phyloP scores from a whole-genome alignment of 2,113 vertebrate genomes.

The Sceloporus undulatus region DNA sequence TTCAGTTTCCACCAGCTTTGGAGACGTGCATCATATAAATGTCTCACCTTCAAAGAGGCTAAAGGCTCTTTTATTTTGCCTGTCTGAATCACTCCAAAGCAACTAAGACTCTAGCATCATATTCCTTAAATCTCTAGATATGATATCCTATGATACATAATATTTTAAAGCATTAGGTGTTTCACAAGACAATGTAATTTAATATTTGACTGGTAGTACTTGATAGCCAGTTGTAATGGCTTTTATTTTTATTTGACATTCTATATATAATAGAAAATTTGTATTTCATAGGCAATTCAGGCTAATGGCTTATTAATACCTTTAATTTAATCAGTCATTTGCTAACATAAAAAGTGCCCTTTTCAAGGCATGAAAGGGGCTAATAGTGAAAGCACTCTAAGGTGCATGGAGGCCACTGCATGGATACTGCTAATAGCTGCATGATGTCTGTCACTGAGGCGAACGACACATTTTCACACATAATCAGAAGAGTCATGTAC shows the following conservation, averaged over 20 bases:
- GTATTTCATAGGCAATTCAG: not conserved
- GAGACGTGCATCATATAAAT: too few relatives aligned
- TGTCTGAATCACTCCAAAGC: too few relatives aligned
- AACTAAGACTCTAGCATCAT: not conserved
- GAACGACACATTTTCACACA: not conserved
- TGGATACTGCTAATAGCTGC: not conserved
- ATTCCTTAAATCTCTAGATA: not conserved
- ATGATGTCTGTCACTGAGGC: not conserved
- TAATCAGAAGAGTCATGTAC: not conserved
- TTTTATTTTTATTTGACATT: not conserved
- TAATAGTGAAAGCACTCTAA: not conserved
- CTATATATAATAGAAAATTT: not conserved
- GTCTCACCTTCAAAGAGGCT: too few relatives aligned
- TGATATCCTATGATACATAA: not conserved
- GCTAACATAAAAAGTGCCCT: not conserved
- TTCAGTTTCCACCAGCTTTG: too few relatives aligned
- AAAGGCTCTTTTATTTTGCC: too few relatives aligned
- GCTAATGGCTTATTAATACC: not conserved
- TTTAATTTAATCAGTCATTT: slow-evolving; percentile 7
- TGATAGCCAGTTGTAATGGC: not conserved
- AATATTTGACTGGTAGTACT: not conserved
- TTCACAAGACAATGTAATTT: not conserved
- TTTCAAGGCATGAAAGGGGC: not conserved
- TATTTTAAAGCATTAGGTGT: not conserved
- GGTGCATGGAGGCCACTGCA: not conserved